A percentile compares a stretch with the other conserved stretches of the same genome.
phyloP scores from a whole-genome alignment of 2,888 invertebrate species.

The Epinotia ramella region DNA sequence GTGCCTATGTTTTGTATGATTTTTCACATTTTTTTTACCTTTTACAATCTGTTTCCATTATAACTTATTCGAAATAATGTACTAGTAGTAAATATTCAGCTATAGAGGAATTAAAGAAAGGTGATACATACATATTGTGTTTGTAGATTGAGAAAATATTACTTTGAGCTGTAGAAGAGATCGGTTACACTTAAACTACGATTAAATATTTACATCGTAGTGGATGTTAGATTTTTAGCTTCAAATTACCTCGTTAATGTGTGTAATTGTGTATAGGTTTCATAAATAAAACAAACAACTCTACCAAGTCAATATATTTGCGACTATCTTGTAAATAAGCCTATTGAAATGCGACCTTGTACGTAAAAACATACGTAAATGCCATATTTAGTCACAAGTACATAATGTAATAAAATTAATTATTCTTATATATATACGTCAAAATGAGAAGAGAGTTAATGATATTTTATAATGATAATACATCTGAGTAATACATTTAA shows the following conservation, averaged over 20 bases:
- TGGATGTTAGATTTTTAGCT: not conserved
- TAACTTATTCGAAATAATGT: slow-evolving; percentile 14
- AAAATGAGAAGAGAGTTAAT: not conserved
- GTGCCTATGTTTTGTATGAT: slow-evolving; percentile 15
- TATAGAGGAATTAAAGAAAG: not conserved
- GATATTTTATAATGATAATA: too few relatives aligned
- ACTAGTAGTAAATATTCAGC: not conserved
- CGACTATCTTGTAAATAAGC: not conserved
- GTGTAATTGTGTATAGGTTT: slow-evolving; percentile 1
- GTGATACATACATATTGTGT: not conserved
- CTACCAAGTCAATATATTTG: slow-evolving; percentile 1
- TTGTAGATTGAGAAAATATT: not conserved
- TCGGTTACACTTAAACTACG: not conserved
- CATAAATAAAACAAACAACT: slow-evolving; percentile 7
- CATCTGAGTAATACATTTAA: too few relatives aligned
- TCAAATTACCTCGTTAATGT: slow-evolving; percentile 13
- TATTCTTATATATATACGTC: not conserved
- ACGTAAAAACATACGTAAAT: slow-evolving; percentile 25
- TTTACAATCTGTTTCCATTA: slow-evolving; percentile 8
- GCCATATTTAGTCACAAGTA: slow-evolving; percentile 39
- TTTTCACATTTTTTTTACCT: slow-evolving; percentile 10
- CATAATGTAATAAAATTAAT: not conserved
- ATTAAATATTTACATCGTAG: not conserved
- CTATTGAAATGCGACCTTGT: not conserved
- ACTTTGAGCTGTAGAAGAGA: not conserved